Base-by-base conservation (phyloP, 2,797 vertebrate species). In the Lepilemur septentrionalis region DNA sequence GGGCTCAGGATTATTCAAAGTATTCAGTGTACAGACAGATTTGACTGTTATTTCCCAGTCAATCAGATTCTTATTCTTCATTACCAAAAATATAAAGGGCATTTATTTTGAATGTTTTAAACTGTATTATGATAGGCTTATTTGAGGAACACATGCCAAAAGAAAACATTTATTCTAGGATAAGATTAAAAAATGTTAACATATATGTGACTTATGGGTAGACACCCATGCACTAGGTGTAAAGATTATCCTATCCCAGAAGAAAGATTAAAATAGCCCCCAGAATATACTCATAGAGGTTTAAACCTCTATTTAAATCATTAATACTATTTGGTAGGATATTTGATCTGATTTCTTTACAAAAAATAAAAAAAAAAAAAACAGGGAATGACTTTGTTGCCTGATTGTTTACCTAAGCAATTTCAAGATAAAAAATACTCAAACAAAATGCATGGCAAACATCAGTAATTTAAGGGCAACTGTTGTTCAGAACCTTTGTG, bases 101-200 rank as follows among this genome's bases (percentile, higher is more conserved):
- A 59, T 72, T 91, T 65, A 70, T 28, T 91, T n/a, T 65, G 2
- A 72, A 89, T 55, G 55, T 89, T 79, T 84, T 85, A 79, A 78
- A 84, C 43, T 63, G 3, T 35, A 35, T 76, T 87, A 70, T 70
- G 59, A 87, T 23, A 70, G 61, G 59, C 38, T 73, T 85, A 73
- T 75, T 43, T 92, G 41, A 94, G 32, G 65, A 79, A 94, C 28
- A 75, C 15, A 69, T 4, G 65, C n/a, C 61, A 52, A 92, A 94
- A 79, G 10, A 84, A 92, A 92, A 88, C 84, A 94, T 65, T 57
- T 79, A 73, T 73, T 72, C 78, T 46, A 94, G 20, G 6, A 75
- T 85, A 69, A 80, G 48, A 73, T 38, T 52, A 13, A 83, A 94
- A 72, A 75, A 48, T 14, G 25, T 38, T 28, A 18, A 57, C 43